Conservation (phyloP, 2,797 vertebrate genomes). For the Monodelphis domestica region DNA sequence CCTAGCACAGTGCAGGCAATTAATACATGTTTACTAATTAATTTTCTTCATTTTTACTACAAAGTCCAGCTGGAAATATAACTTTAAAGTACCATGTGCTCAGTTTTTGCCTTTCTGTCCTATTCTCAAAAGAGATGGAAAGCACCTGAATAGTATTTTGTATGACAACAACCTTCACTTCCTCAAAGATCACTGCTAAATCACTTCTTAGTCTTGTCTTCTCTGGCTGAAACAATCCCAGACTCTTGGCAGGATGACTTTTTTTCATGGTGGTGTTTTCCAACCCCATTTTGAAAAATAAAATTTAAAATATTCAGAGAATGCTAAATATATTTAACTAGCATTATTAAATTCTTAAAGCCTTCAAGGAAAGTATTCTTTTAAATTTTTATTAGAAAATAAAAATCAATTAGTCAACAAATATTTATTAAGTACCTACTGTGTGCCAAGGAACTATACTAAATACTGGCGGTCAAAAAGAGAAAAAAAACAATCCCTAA, state of each 20-base stretch:
- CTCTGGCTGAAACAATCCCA: neutral
- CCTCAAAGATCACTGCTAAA: neutral
- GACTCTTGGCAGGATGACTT: neutral
- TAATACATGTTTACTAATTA: neutral
- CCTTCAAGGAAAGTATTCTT: neutral
- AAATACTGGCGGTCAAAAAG: neutral
- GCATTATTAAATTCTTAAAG: neutral
- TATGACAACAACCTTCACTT: neutral
- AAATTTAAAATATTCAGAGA: neutral
- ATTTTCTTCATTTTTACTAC: neutral
- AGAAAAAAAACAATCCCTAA: neutral
- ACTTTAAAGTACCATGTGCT: neutral
- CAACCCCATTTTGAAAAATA: conserved; percentile 2
- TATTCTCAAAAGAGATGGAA: conserved; percentile 21
- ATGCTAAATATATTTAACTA: neutral
- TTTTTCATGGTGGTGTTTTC: neutral
- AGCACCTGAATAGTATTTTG: rapidly evolving
- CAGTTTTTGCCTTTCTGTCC: rapidly evolving
- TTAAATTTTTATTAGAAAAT: neutral
- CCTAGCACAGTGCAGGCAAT: neutral
- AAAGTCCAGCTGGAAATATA: neutral
- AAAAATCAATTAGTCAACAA: neutral
- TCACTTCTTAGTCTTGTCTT: neutral
- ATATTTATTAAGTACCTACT: neutral
- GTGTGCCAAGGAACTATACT: neutral